Conservation (phyloP, 2,797 vertebrate species). For the Kryptolebias ocellatus region DNA sequence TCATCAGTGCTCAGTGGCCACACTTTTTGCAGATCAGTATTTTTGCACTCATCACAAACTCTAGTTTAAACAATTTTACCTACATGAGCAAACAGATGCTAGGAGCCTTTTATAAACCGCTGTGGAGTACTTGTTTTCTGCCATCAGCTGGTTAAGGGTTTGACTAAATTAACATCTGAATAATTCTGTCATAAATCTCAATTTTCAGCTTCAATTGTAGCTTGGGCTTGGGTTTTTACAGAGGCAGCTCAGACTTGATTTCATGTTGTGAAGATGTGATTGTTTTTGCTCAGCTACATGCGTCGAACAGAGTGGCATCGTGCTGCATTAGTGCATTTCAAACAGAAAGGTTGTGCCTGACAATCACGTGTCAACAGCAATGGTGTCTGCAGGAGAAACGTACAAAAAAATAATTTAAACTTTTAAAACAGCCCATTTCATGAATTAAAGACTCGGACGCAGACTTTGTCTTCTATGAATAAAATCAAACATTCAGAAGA, state of each 20-base stretch:
- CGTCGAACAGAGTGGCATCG: not conserved
- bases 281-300: not conserved
- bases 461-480: not conserved
- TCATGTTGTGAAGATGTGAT: not conserved
- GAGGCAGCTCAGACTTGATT: too few relatives aligned
- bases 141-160: not conserved
- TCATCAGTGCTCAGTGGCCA: conserved; percentile 23
- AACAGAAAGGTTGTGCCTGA: not conserved
- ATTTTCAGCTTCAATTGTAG: not conserved
- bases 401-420: too few relatives aligned
- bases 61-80: too few relatives aligned
- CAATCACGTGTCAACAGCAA: too few relatives aligned
- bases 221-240: not conserved
- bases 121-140: not conserved
- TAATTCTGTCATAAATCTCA: not conserved
- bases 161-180: not conserved
- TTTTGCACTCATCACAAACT: conserved; percentile 5
- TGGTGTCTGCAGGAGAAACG: too few relatives aligned
- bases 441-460: too few relatives aligned
- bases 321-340: too few relatives aligned
- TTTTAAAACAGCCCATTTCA: not conserved
- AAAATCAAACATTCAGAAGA: not conserved
- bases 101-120: too few relatives aligned
- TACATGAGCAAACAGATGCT: too few relatives aligned
- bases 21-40: not conserved